Evolutionary conservation across 1,140 invertebrate species (phyloP), one percentile per base, ranked within the genome.

Genomic region (Trichoplusia ni): DNA sequence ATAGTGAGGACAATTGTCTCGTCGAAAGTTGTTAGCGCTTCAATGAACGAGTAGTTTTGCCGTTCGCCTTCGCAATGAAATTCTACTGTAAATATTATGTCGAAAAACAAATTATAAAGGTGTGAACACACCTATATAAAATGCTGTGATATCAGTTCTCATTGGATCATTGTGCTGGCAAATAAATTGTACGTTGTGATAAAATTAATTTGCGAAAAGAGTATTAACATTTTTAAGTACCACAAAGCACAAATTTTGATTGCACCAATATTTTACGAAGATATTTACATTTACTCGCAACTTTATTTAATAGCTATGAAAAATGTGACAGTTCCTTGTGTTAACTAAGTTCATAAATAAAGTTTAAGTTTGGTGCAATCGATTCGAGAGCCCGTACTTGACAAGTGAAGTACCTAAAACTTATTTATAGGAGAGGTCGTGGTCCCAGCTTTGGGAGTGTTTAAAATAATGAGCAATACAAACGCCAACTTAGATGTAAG

Each of bases 81-180:
- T 59, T 75, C 51, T 73, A 76, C 49, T 86, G 82, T 87, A 86
- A 84, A 82, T 86, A n/a, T n/a, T n/a, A 88, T 70, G 74, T 79
- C 42, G 71, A 72, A 46, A 42, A 44, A 62, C 38, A 71, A 59
- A 72, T 71, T 66, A 71, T 66, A 64, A 77, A 60, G 75, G 73
- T 77, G 70, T 71, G 72, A 72, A 71, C 68, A 61, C 79, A 80
- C 69, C 72, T 77, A 86, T 82, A 82, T 72, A 81, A 86, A 86
- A 85, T 86, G 84, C 87, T 90, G 87, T 90, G 87, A 90, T 90
- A 90, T 86, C 84, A 87, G 83, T 87, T 88, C 79, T 81, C 73
- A 74, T 79, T 86, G 70, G 76, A 71, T 64, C 62, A 67, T 67
- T 54, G 60, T 60, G 47, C 58, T 44, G 51, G 53, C 64, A 27